These are phyloP conservation scores for Elachura formosa DNA, from an alignment of 2,113 vertebrate genomes.

Conservation along the genomic window DNA sequence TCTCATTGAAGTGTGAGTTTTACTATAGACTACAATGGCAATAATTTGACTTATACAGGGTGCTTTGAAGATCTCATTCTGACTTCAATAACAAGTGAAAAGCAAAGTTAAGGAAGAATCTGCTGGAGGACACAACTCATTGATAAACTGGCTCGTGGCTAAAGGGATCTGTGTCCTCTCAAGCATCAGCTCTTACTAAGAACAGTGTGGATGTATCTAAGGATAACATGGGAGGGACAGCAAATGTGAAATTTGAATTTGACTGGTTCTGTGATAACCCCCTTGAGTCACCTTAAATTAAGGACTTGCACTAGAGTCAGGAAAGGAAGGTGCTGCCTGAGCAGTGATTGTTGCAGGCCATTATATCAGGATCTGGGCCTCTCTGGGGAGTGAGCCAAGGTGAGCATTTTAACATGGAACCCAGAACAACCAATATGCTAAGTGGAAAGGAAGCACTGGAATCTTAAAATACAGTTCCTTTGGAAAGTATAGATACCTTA, in stretches of 20 bases:
- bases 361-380: background rate
- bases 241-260: background rate
- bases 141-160: background rate
- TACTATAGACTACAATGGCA: background rate
- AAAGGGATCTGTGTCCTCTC: background rate
- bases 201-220: rapidly evolving
- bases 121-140: background rate
- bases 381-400: background rate
- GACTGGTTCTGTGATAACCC: background rate
- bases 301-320: background rate
- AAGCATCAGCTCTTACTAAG: background rate
- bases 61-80: conserved; percentile 16
- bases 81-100: background rate
- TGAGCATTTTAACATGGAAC: background rate
- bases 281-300: background rate
- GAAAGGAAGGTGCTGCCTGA: background rate
- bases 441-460: background rate
- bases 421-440: background rate
- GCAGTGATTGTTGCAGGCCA: background rate
- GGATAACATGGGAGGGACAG: background rate
- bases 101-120: background rate
- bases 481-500: background rate
- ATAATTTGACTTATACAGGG: background rate
- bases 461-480: background rate
- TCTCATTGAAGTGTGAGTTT: conserved; percentile 13